These are phyloP conservation scores for Neostethus bicornis DNA, from an alignment of 2,797 vertebrate genomes.

Conservation along the genomic window DNA sequence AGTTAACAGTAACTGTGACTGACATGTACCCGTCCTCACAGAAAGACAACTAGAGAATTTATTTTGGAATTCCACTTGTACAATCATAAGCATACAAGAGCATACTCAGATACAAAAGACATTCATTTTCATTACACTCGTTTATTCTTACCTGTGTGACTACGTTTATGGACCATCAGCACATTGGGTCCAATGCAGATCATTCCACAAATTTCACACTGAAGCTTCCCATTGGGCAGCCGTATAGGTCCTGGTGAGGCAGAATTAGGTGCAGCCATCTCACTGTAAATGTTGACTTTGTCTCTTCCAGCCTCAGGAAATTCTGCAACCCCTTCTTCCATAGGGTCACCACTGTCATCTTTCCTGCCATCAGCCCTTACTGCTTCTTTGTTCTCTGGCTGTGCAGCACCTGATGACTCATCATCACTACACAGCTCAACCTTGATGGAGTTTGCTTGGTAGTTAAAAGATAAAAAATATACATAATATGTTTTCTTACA, in stretches of 20 bases:
- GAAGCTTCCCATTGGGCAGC: constrained; percentile 93
- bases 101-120: too few relatives aligned
- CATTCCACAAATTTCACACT: constrained; percentile 96
- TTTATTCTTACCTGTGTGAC: constrained; percentile 89
- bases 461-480: constrained; percentile 2
- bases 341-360: constrained; percentile 80
- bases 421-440: constrained; percentile 95
- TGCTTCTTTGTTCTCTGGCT: constrained; percentile 80
- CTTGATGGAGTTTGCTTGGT: constrained; percentile 91
- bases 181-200: constrained; percentile 96
- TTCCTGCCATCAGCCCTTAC: constrained; percentile 84
- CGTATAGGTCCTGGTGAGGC: constrained; percentile 90
- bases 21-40: too few relatives aligned
- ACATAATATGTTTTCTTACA: constrained; percentile 12
- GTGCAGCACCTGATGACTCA: constrained; percentile 84
- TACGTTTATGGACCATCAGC: constrained; percentile 97
- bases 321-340: constrained; percentile 79
- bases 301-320: constrained; percentile 74
- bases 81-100: too few relatives aligned
- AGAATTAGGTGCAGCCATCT: constrained; percentile 83
- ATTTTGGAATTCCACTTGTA: too few relatives aligned
- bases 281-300: constrained; percentile 82
- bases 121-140: too few relatives aligned
- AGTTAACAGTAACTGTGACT: too few relatives aligned
- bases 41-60: too few relatives aligned